Base-by-base conservation (phyloP, 2,888 invertebrate species). In the Steromphala cineraria region DNA sequence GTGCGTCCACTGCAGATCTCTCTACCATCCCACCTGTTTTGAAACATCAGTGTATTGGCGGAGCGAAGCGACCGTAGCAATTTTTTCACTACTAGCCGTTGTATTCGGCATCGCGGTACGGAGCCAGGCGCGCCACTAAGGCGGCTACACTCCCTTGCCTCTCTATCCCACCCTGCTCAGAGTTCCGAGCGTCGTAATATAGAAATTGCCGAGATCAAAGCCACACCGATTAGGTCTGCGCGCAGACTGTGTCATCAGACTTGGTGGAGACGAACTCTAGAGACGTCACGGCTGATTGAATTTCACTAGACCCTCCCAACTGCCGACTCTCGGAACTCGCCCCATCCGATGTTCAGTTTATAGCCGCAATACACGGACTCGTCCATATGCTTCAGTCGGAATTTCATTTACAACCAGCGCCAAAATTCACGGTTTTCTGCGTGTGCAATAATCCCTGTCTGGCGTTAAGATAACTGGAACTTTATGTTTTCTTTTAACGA, bases 121-220 rank as follows among this genome's bases (percentile, higher is more conserved):
- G 31, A 19, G 31, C 28, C 71, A 19, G 31, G 28, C 28, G 40
- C 67, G 78, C 78, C 78, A 78, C n/a, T 46, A 31, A 52, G 46
- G 62, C 56, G 62, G 46, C 78, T 28, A 36, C 78, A 31, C 31
- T 28, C 53, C 24, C 24, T 53, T 53, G 53, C 24, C 53, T 76
- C 53, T 76, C 52, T 46, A 40, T 19, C 76, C 76, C 21, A 53
- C 53, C 53, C 53, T 67, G 19, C 62, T 62, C 53, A 80, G 52
- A 28, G 67, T 82, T 82, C 55, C 82, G 31, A 24, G 53, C 67
- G 53, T 75, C 55, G 82, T 82, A 82, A 82, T 79, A 78, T 78
- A 82, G 80, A 82, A 82, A 82, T 82, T 82, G 82, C 46, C 75
- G 46, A 80, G 78, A 82, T 82, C 82, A 82, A 80, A 80, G 78